Conservation (phyloP, 2,888 invertebrate species). For the Spodoptera picta region DNA sequence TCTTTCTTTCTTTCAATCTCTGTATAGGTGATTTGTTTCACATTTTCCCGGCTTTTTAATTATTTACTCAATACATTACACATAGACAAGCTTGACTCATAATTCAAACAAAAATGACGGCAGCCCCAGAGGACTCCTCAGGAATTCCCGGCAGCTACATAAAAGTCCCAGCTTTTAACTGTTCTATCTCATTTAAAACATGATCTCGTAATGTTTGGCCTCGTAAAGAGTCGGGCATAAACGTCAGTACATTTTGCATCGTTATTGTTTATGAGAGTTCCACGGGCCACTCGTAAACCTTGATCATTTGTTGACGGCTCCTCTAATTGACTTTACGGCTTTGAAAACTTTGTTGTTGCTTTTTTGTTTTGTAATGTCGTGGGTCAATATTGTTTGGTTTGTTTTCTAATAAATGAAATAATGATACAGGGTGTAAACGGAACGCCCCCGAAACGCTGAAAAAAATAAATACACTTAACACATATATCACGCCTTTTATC, state of each 20-base stretch:
- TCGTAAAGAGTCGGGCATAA: slow-evolving; percentile 48
- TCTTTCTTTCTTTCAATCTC: too few species aligned
- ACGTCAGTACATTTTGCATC: slow-evolving; percentile 44
- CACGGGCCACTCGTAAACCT: slow-evolving; percentile 37
- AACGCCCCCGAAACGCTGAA: too few species aligned
- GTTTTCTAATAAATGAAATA: too few species aligned
- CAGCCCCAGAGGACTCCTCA: slow-evolving; percentile 7
- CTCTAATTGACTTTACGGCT: too few species aligned
- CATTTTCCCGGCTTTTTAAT: too few species aligned
- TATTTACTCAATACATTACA: neutral
- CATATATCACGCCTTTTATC: too few species aligned
- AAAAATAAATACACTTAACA: too few species aligned
- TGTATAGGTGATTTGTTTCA: too few species aligned
- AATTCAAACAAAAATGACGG: slow-evolving; percentile 9
- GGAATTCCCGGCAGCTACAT: slow-evolving; percentile 6
- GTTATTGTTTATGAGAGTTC: slow-evolving; percentile 46
- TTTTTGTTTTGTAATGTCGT: too few species aligned
- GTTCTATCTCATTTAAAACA: slow-evolving; percentile 33
- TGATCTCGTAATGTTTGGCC: slow-evolving; percentile 45
- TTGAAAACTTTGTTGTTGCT: too few species aligned
- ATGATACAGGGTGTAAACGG: too few species aligned
- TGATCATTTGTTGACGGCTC: slow-evolving; percentile 31
- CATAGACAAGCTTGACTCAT: neutral
- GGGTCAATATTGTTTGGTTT: too few species aligned
- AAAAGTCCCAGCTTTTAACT: slow-evolving; percentile 21